Percentiles rank a stretch among this genome's conserved stretches.
phyloP scores from a whole-genome alignment of 1,140 invertebrate genomes.

The Dendrolimus punctatus region DNA sequence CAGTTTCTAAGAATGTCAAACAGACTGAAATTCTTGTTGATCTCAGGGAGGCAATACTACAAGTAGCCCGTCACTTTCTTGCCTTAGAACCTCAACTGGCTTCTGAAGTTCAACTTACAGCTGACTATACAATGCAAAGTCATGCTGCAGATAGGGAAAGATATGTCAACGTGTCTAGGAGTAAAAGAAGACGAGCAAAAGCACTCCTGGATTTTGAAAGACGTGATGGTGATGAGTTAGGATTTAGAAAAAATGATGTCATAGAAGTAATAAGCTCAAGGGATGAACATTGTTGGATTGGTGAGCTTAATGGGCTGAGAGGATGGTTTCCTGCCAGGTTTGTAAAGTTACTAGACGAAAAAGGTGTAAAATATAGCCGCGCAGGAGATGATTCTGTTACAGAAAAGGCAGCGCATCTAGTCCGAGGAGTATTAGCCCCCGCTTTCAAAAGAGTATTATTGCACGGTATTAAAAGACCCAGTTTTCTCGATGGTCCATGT shows the following conservation, averaged over 20 bases:
- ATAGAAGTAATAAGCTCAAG: slow-evolving; percentile 98
- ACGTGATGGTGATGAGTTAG: slow-evolving; percentile 98
- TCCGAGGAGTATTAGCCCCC: slow-evolving; percentile 94
- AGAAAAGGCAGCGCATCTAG: slow-evolving; percentile 96
- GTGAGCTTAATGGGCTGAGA: slow-evolving; percentile 96
- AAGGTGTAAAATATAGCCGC: slow-evolving; percentile 95
- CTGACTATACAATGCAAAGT: slow-evolving; percentile 96
- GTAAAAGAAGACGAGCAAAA: slow-evolving; percentile 92
- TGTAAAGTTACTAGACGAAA: slow-evolving; percentile 96
- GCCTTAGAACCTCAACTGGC: slow-evolving; percentile 83
- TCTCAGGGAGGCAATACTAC: slow-evolving; percentile 93
- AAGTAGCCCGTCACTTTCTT: slow-evolving; percentile 92
- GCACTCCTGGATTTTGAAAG: slow-evolving; percentile 98
- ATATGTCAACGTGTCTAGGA: slow-evolving; percentile 92
- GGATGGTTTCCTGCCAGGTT: slow-evolving; percentile 99
- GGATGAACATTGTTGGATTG: slow-evolving; percentile 99
- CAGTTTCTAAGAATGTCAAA: slow-evolving; percentile 97
- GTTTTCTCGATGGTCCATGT: slow-evolving; percentile 89
- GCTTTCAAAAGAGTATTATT: slow-evolving; percentile 95
- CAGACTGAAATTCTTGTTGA: slow-evolving; percentile 96
- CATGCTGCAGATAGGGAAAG: slow-evolving; percentile 95
- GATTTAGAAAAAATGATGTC: slow-evolving; percentile 98
- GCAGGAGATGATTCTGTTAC: slow-evolving; percentile 98
- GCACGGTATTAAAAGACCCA: slow-evolving; percentile 95
- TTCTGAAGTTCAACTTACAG: slow-evolving; percentile 83